Percentiles rank a stretch among this genome's conserved stretches.
Evolutionary conservation across 2,797 vertebrate genomes (phyloP).

Genomic region (Rhynchotus rufescens): DNA sequence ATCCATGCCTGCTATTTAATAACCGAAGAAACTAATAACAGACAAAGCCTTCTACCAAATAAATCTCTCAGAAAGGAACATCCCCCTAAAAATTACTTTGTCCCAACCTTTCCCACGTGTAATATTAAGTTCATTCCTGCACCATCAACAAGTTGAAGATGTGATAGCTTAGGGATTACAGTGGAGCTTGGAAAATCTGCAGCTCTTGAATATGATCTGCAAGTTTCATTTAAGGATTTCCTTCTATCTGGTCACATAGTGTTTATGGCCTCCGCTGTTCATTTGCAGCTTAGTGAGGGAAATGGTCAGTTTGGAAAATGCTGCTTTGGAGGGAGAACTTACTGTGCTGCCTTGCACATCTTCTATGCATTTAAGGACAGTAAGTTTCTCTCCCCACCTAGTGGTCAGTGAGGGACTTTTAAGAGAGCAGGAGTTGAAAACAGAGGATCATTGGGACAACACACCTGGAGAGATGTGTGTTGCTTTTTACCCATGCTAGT

Average conservation of each 20-base stretch:
- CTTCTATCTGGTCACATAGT: neutral
- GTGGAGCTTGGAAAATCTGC: neutral
- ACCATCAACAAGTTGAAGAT: neutral
- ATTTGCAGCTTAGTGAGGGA: neutral
- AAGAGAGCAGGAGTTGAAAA: neutral
- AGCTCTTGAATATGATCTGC: neutral
- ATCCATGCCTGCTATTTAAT: neutral
- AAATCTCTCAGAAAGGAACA: constrained; percentile 13
- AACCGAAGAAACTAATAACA: neutral
- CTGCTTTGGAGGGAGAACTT: accelerated
- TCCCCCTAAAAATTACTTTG: neutral
- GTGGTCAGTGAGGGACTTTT: constrained; percentile 60
- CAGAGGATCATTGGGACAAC: neutral
- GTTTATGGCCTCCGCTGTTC: neutral
- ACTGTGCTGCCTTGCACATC: accelerated
- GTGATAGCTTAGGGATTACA: neutral
- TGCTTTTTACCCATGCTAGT: neutral
- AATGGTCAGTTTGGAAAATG: neutral
- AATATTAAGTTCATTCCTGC: neutral
- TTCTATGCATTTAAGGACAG: neutral
- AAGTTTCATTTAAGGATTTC: neutral
- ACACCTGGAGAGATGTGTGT: neutral
- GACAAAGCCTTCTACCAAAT: constrained; percentile 13
- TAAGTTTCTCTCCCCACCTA: constrained; percentile 77
- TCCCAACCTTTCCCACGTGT: neutral